A percentile compares a stretch with the other conserved stretches of the same genome.
phyloP scores from a whole-genome alignment of 2,797 vertebrate species.

The Natrix natrix region DNA sequence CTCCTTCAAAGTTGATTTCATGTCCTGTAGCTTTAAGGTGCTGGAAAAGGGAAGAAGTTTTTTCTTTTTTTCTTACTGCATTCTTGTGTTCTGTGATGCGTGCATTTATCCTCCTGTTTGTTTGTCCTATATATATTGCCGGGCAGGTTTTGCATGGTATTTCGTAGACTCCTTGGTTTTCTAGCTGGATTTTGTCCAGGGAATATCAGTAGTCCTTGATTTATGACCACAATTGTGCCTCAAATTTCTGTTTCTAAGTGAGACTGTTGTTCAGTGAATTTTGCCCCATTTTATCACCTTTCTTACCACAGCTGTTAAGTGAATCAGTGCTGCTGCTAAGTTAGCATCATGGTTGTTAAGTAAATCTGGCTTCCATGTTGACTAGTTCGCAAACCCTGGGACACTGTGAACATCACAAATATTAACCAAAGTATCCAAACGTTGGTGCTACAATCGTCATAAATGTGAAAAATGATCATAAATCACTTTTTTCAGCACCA shows the following conservation, averaged over 20 bases:
- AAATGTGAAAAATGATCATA: not conserved
- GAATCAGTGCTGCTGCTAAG: not conserved
- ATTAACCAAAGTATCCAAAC: not conserved
- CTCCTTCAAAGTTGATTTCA: no score
- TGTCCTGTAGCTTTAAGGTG: no score
- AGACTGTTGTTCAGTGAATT: not conserved
- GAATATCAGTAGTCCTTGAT: not conserved
- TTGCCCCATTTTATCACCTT: not conserved
- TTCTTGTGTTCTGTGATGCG: no score
- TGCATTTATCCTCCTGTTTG: no score
- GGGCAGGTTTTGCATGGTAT: no score
- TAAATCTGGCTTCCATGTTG: not conserved
- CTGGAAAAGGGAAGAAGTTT: no score
- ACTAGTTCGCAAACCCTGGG: not conserved
- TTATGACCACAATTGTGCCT: not conserved
- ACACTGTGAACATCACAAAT: not conserved
- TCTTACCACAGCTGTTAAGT: not conserved
- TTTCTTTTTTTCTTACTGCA: no score
- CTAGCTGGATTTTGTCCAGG: no score
- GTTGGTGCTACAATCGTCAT: not conserved
- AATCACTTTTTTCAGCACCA: not conserved
- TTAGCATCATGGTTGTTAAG: not conserved
- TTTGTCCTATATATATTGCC: no score
- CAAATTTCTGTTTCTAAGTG: not conserved
- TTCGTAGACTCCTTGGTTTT: no score